These are phyloP conservation scores for Cosmopolites sordidus DNA, from an alignment of 2,888 invertebrate genomes.

Conservation along the genomic window DNA sequence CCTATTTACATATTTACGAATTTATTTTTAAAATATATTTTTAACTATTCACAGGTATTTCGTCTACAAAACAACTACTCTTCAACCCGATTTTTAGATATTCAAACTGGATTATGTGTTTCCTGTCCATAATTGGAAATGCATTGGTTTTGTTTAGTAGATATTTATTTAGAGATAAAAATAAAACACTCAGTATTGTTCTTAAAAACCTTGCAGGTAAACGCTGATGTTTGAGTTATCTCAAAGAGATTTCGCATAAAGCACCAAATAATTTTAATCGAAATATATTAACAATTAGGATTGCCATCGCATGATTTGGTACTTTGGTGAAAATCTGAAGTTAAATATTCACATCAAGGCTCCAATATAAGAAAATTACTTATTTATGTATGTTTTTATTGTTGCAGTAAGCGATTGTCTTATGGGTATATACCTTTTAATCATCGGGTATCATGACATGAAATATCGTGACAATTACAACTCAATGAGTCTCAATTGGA, in stretches of 20 bases:
- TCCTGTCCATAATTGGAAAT: conserved; percentile 60
- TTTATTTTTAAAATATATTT: no score
- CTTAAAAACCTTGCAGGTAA: conserved; percentile 61
- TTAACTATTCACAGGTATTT: conserved; percentile 53
- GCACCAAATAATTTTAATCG: no score
- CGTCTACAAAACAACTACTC: conserved; percentile 57
- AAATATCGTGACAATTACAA: conserved; percentile 57
- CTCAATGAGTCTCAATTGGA: conserved; percentile 58
- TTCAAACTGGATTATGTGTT: conserved; percentile 60
- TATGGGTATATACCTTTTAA: conserved; percentile 64
- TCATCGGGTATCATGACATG: conserved; percentile 59
- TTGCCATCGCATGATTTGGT: no score
- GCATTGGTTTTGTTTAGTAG: conserved; percentile 59
- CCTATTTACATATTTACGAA: no score
- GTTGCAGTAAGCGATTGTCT: conserved; percentile 59
- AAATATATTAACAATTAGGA: no score
- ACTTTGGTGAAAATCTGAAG: no score
- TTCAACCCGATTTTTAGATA: conserved; percentile 55
- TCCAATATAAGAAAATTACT: neutral
- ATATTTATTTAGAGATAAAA: conserved; percentile 58
- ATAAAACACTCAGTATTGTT: conserved; percentile 58
- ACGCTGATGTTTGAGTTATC: neutral
- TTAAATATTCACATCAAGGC: neutral
- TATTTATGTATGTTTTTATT: neutral
- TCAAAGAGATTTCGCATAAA: no score